phyloP scores from a whole-genome alignment of 1,140 invertebrate species.

The Drosophila elegans region DNA sequence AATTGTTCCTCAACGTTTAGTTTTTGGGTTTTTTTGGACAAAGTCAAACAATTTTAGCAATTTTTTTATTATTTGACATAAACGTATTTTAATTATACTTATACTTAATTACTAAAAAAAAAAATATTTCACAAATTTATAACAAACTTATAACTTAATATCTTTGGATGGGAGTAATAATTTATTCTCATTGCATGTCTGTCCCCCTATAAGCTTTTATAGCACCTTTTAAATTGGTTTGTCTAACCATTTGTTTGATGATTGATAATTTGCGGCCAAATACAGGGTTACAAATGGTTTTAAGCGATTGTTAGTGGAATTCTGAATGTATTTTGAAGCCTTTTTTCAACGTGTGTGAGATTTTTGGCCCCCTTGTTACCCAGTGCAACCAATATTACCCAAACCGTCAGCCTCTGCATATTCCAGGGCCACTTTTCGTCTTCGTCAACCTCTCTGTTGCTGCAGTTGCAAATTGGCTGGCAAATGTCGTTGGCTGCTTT shows the following conservation, averaged over 20 bases:
- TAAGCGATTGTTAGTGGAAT: background rate
- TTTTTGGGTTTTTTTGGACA: too few species aligned
- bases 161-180: too few species aligned
- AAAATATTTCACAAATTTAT: too few species aligned
- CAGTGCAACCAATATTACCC: conserved; percentile 32
- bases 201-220: too few species aligned
- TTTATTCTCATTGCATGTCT: too few species aligned
- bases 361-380: conserved; percentile 1
- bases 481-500: conserved; percentile 77
- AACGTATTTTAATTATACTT: too few species aligned
- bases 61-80: too few species aligned
- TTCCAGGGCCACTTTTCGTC: conserved; percentile 64
- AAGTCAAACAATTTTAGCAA: too few species aligned
- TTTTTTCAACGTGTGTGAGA: conserved; percentile 24
- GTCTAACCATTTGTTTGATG: background rate
- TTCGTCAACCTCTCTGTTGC: conserved; percentile 63
- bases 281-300: background rate
- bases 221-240: too few species aligned
- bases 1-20: too few species aligned
- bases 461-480: conserved; percentile 78
- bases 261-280: conserved; percentile 2
- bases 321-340: background rate
- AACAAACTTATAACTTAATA: too few species aligned
- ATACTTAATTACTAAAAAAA: too few species aligned
- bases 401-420: conserved; percentile 21